Percentiles rank a stretch among this genome's conserved stretches.
Evolutionary conservation across 1,140 invertebrate genomes (phyloP).

Genomic region (Drosophila santomea): DNA sequence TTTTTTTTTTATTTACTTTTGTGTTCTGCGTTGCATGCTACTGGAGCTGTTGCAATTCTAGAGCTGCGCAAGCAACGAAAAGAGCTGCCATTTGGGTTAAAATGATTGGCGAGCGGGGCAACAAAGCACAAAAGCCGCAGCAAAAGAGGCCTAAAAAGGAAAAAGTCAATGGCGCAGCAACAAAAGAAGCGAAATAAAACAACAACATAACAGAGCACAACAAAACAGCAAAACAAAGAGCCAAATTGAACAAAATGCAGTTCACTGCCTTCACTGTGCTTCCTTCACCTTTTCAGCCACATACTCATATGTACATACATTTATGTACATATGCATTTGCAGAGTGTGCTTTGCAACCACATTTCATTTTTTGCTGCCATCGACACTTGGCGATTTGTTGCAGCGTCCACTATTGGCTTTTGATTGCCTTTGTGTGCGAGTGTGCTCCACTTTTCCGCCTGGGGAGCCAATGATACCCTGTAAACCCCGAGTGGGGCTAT

Average conservation of each 20-base stretch:
- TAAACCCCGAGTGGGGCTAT: background rate
- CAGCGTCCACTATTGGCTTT: constrained; percentile 67
- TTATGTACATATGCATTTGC: constrained; percentile 7
- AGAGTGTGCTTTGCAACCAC: constrained; percentile 34
- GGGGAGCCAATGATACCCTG: constrained; percentile 25
- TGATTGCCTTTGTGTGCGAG: constrained; percentile 50
- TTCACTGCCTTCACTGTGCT: constrained; percentile 38
- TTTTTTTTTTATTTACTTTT: background rate
- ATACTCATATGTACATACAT: background rate
- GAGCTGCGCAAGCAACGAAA: constrained; percentile 52
- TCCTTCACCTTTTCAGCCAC: constrained; percentile 2
- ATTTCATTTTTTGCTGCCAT: constrained; percentile 59
- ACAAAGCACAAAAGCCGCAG: constrained; percentile 40
- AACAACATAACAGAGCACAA: constrained; percentile 58
- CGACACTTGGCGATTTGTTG: constrained; percentile 79
- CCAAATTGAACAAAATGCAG: constrained; percentile 66
- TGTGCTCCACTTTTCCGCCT: constrained; percentile 61
- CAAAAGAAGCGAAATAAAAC: constrained; percentile 66
- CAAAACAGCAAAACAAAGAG: constrained; percentile 64
- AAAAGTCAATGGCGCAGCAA: constrained; percentile 62
- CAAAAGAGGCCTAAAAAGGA: constrained; percentile 49
- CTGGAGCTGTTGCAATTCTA: constrained; percentile 56
- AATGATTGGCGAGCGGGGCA: constrained; percentile 65
- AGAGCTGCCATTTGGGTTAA: constrained; percentile 75
- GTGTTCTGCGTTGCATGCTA: constrained; percentile 22